These are phyloP conservation scores for Festucalex cinctus DNA, from an alignment of 2,113 vertebrate genomes.

Conservation along the genomic window DNA sequence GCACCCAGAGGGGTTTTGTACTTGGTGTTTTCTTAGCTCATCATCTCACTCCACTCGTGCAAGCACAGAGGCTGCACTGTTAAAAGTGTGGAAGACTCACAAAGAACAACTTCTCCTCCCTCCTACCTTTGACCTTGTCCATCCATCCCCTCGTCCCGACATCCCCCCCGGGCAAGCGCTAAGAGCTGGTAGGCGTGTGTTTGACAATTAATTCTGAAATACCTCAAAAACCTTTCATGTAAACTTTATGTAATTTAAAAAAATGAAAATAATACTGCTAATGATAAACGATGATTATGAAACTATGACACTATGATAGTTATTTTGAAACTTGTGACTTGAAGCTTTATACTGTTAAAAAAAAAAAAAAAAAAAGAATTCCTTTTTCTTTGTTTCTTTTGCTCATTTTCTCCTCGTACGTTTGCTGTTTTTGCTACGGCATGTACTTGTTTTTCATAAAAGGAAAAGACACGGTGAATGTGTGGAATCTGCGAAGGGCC, in stretches of 20 bases:
- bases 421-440: conserved; percentile 80
- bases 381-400: conserved; percentile 72
- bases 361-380: conserved; percentile 62
- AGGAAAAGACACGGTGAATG: conserved; percentile 91
- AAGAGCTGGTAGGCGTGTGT: conserved; percentile 88
- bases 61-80: conserved; percentile 65
- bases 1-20: conserved; percentile 38
- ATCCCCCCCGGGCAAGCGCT: conserved; percentile 76
- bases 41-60: conserved; percentile 52
- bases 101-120: conserved; percentile 44
- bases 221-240: conserved; percentile 98
- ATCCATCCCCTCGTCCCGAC: conserved; percentile 60
- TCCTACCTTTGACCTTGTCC: conserved; percentile 36
- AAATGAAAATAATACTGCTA: conserved; percentile 77
- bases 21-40: conserved; percentile 32
- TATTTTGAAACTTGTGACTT: conserved; percentile 99
- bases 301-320: conserved; percentile 86
- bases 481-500: conserved; percentile 68
- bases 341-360: conserved; percentile 98
- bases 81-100: conserved; percentile 56
- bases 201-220: conserved; percentile 99
- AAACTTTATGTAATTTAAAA: conserved; percentile 97
- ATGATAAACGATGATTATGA: conserved; percentile 75
- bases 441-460: conserved; percentile 84
- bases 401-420: conserved; percentile 66